Evolutionary conservation across 2,888 invertebrate genomes (phyloP), one percentile per base, ranked within the genome.

Genomic region (Adineta ricciae): DNA sequence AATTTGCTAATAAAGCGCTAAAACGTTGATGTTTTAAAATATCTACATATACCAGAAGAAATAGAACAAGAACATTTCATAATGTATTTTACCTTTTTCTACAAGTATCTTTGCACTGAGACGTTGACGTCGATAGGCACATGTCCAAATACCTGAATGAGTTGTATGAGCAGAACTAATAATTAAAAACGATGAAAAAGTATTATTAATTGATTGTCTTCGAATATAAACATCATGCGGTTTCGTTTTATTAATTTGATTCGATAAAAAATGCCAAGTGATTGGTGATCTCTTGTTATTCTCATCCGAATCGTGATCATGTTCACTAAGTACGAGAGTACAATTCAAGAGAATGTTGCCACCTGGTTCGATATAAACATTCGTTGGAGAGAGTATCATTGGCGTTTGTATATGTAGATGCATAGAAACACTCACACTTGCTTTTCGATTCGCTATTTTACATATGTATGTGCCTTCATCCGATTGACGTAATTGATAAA

Each of bases 401-500:
- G 73, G 73, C 24, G 41, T 41, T 78, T 38, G 41, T 38, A 78
- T 41, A 78, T 36, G 21, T 21, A 78, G 41, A 78, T 78, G 36
- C 24, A 41, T 78, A 41, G 38, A 24, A 8, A 78, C 38, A 41
- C 73, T 78, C 21, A 78, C 73, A 41, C 73, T 78, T 38, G n/a
- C 73, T 78, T 78, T 78, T 78, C 73, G 21, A 78, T 78, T 78
- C 24, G 36, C 9, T 27, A 78, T 78, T 41, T 78, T 78, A 78
- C 73, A 78, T 78, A 38, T 41, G 41, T 78, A 78, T 41, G 41
- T 38, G 9, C 73, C 73, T 78, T 78, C 73, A n/a, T 78, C 73
- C 2, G 38, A 24, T 38, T 24, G 7, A 19, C 41, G 19, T 24
- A 78, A 7, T 41, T 78, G 38, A 78, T 78, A 78, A 24, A 78